phyloP scores from a whole-genome alignment of 2,113 vertebrate genomes.

The Numida meleagris region DNA sequence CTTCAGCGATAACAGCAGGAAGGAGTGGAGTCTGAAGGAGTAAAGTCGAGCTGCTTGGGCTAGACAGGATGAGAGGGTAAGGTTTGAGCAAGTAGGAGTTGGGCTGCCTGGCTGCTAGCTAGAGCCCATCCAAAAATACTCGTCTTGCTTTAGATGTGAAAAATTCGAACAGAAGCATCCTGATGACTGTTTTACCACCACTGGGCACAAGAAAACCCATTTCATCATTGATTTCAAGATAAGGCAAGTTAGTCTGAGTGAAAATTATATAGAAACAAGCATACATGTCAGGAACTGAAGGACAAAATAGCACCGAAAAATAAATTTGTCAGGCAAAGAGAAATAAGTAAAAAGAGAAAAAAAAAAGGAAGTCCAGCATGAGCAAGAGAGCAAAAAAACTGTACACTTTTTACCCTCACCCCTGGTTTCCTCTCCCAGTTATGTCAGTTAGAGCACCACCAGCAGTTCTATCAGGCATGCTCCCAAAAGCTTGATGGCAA shows the following conservation, averaged over 20 bases:
- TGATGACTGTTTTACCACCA: background rate
- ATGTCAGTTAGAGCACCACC: background rate
- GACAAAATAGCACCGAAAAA: background rate
- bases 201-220: background rate
- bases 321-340: background rate
- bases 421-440: background rate
- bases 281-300: background rate
- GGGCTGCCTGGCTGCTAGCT: background rate
- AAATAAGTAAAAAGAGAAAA: background rate
- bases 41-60: background rate
- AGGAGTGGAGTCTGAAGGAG: background rate
- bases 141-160: background rate
- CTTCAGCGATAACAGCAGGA: no score
- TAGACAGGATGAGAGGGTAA: no score
- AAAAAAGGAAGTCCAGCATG: background rate
- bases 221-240: background rate
- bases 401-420: background rate
- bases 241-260: background rate
- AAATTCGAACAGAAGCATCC: background rate
- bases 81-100: no score
- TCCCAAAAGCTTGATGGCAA: background rate
- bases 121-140: background rate
- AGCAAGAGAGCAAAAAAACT: background rate
- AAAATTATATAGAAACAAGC: background rate
- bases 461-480: background rate